Percentiles rank a stretch among this genome's conserved stretches.
phyloP scores from a whole-genome alignment of 2,113 vertebrate genomes.

The Zosterops borbonicus region DNA sequence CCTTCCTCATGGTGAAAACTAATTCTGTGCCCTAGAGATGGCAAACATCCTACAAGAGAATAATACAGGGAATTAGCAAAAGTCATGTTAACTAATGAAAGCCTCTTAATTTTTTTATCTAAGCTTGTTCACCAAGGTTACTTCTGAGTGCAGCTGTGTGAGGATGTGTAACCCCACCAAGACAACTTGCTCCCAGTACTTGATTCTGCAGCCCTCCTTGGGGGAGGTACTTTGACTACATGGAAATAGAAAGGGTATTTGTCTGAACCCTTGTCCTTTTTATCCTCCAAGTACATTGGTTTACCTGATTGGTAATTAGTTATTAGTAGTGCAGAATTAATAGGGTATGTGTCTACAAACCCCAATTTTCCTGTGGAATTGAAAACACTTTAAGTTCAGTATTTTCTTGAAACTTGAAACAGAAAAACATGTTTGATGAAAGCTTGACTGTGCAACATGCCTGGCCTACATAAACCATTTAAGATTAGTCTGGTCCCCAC shows the following conservation, averaged over 20 bases:
- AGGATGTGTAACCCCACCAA: background rate
- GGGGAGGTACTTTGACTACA: background rate
- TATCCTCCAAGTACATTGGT: background rate
- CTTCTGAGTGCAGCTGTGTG: background rate
- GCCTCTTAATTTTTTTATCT: background rate
- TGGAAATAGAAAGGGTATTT: background rate
- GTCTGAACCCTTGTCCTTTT: background rate
- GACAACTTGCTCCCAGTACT: background rate
- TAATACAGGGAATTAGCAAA: background rate
- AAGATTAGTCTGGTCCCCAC: background rate
- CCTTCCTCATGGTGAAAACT: background rate
- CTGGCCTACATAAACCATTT: background rate
- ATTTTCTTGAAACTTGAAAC: background rate
- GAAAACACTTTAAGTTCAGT: background rate
- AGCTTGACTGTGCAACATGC: background rate
- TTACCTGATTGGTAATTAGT: background rate
- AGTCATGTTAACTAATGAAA: background rate
- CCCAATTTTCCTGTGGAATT: background rate
- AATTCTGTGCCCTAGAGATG: background rate
- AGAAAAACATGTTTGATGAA: background rate
- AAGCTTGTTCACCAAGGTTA: background rate
- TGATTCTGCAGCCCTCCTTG: background rate
- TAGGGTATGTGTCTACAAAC: background rate
- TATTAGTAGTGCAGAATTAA: background rate
- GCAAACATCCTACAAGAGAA: background rate